Evolutionary conservation across 2,113 vertebrate species (phyloP), one percentile per base, ranked within the genome.

Genomic region (Megaleporinus macrocephalus): DNA sequence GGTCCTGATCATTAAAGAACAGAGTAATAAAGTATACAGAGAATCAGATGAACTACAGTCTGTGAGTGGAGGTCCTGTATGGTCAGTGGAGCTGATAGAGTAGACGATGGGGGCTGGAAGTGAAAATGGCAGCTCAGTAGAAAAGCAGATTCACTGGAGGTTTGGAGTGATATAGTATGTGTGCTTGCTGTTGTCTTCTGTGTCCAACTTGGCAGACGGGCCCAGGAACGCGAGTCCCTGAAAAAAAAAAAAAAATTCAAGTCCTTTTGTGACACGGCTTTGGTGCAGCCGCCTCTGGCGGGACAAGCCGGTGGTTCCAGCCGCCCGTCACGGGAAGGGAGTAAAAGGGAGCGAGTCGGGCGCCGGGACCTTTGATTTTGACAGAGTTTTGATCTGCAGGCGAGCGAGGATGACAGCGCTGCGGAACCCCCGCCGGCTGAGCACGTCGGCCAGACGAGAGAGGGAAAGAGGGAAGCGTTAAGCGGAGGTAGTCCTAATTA

Each of bases 401-500:
- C 72, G 78, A 84, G 86, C 77, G 83, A 84, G 80, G 88, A 86
- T 85, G 89, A 92, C 90, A 85, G 84, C 78, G 57, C 82, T 44
- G 84, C 81, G 82, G 68, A n/a, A 89, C 89, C 84, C 91, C 89
- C 83, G 86, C 82, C 78, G 86, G 90, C 88, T 85, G 83, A 86
- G 81, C 89, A 81, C 85, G 77, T 63, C 83, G 82, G 78, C 81
- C 80, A 12, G 49, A 84, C 83, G 85, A 86, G 87, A 85, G 88
- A 79, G 80, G 51, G 75, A 55, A 47, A 85, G 82, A 86, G n/a
- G 86, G 83, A 90, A 83, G 86, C 44, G 74, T 87, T 85, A 90
- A 90, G 87, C 82, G 84, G 88, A 89, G 91, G 87, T 88, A 93
- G 89, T 90, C 91, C 92, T 93, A 93, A 94, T 94, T 94, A 94